Evolutionary conservation across 2,797 vertebrate genomes (phyloP).

Genomic region (Poecile montanus): DNA sequence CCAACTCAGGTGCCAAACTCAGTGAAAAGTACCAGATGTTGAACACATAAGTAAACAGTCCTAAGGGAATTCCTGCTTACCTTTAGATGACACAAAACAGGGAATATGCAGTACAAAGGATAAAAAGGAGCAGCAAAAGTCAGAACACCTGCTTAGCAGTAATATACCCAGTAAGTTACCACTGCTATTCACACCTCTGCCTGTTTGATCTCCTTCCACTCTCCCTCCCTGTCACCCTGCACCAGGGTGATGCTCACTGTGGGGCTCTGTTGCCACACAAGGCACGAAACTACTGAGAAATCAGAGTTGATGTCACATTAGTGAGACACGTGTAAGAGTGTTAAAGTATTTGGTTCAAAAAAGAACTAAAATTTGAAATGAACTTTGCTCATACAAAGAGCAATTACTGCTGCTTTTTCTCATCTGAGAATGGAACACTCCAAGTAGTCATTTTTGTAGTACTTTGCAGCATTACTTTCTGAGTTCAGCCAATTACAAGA

Average conservation of each 20-base stretch:
- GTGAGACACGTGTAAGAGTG: not conserved
- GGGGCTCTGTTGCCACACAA: not conserved
- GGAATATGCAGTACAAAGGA: not conserved
- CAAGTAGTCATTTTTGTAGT: not conserved
- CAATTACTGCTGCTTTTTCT: not conserved
- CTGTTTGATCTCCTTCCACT: not conserved
- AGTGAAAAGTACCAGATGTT: not conserved
- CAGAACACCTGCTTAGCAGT: not conserved
- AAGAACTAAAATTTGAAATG: not conserved
- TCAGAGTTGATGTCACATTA: not conserved
- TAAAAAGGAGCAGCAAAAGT: not conserved
- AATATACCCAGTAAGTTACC: not conserved
- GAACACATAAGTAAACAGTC: not conserved
- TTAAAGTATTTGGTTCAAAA: not conserved
- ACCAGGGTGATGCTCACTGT: not conserved
- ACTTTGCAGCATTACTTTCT: not conserved
- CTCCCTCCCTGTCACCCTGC: not conserved
- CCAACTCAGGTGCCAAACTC: not conserved
- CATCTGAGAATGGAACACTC: not conserved
- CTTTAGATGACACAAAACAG: not conserved
- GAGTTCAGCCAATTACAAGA: not conserved
- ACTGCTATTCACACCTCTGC: not conserved
- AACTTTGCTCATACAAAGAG: not conserved
- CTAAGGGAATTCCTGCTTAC: not conserved
- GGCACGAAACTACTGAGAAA: not conserved